Percentiles rank a stretch among this genome's conserved stretches.
These are phyloP conservation scores for Cynopterus brachyotis DNA, from an alignment of 2,113 vertebrate species.

Conservation along the genomic window DNA sequence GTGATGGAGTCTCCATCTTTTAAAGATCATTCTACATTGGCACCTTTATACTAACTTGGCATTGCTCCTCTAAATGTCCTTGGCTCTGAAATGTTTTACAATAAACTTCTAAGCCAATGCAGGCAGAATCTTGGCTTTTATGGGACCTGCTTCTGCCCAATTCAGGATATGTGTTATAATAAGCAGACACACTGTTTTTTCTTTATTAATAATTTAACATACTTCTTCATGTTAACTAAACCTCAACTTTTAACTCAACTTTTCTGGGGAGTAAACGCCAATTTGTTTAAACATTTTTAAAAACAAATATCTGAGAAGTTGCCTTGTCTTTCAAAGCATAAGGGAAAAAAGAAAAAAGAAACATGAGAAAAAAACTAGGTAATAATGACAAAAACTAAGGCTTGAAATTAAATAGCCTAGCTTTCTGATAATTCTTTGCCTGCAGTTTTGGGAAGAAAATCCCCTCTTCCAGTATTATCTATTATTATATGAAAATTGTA, in stretches of 20 bases:
- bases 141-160: conserved; percentile 55
- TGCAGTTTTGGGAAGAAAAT: neutral
- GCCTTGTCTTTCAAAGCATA: neutral
- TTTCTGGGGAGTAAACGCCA: neutral
- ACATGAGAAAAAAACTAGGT: neutral
- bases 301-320: neutral
- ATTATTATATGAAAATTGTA: neutral
- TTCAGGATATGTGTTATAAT: conserved; percentile 71
- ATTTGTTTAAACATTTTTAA: neutral
- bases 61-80: conserved; percentile 81
- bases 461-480: neutral
- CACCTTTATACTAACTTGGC: conserved; percentile 76
- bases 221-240: conserved; percentile 38
- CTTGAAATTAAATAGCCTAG: neutral
- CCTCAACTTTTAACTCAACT: neutral
- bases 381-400: neutral
- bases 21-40: conserved; percentile 75
- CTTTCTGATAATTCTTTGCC: neutral
- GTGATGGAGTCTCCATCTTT: conserved; percentile 78
- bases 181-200: conserved; percentile 61
- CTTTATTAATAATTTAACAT: conserved; percentile 68
- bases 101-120: conserved; percentile 82
- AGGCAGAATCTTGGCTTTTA: conserved; percentile 83
- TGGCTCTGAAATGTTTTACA: conserved; percentile 79
- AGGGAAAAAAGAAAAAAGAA: neutral